A percentile compares a stretch with the other conserved stretches of the same genome.
Conservation (phyloP, 2,797 vertebrate genomes). For the Catostomus latipinnis region DNA sequence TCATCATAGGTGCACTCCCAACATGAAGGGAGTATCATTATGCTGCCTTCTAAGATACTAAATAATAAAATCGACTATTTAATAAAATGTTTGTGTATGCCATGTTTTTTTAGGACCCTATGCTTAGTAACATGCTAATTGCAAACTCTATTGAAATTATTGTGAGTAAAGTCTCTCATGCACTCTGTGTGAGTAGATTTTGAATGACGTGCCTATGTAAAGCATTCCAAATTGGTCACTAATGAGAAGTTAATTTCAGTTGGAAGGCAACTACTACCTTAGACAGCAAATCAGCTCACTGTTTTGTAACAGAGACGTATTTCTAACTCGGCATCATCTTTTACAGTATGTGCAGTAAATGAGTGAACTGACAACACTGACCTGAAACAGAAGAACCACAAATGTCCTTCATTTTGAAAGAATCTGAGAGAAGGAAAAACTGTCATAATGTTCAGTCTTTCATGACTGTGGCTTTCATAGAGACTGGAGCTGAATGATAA, state of each 20-base stretch:
- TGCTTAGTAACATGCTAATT: too few species aligned
- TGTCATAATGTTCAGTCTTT: slow-evolving; percentile 2
- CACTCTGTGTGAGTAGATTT: too few species aligned
- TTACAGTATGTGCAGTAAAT: slow-evolving; percentile 8
- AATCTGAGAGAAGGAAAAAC: slow-evolving; percentile 13
- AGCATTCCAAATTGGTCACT: too few species aligned
- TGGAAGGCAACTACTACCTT: neutral
- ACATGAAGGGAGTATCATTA: neutral
- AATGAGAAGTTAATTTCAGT: too few species aligned
- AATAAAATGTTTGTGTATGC: too few species aligned
- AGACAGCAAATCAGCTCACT: neutral
- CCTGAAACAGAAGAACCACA: neutral
- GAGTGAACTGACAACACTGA: slow-evolving; percentile 4
- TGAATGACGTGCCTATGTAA: too few species aligned
- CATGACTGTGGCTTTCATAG: neutral
- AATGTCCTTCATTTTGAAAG: neutral
- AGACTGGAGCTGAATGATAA: slow-evolving; percentile 15
- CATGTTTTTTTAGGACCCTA: too few species aligned
- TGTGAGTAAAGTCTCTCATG: too few species aligned
- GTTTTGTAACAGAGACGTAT: neutral
- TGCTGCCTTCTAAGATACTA: neutral
- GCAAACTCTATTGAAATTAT: too few species aligned
- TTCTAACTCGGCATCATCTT: neutral
- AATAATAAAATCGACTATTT: too few species aligned
- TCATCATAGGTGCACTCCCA: neutral